Evolutionary conservation across 2,113 vertebrate species (phyloP).

Genomic region (Sylvia atricapilla): DNA sequence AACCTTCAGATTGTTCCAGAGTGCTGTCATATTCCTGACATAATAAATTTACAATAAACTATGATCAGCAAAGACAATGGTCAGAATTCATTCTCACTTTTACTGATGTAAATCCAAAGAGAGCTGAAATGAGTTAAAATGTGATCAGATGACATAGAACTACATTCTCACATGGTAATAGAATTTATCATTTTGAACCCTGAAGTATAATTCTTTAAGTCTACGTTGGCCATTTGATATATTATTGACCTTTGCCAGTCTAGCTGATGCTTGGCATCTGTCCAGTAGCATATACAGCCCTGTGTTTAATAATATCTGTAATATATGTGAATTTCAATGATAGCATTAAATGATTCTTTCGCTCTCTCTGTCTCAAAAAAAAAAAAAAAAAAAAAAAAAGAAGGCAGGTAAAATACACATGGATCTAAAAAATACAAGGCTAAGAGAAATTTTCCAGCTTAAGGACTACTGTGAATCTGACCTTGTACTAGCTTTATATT

Average conservation of each 20-base stretch:
- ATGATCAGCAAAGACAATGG: neutral
- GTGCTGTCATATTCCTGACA: neutral
- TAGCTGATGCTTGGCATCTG: neutral
- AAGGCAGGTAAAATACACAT: neutral
- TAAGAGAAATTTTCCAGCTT: neutral
- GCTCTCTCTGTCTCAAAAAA: too few relatives aligned
- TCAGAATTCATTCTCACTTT: neutral
- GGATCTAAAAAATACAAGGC: neutral
- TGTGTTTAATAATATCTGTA: neutral
- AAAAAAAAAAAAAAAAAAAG: accelerated
- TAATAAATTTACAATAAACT: neutral
- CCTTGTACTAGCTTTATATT: neutral
- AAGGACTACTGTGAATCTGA: neutral
- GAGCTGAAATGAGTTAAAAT: neutral
- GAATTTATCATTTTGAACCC: neutral
- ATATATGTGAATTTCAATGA: neutral
- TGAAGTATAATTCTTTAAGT: neutral
- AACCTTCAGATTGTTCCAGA: neutral
- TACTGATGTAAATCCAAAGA: neutral
- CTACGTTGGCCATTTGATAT: neutral
- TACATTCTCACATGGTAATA: neutral
- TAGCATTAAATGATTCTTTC: neutral
- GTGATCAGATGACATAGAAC: neutral
- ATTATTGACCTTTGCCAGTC: neutral
- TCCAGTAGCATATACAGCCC: neutral